phyloP scores from a whole-genome alignment of 2,888 invertebrate species.

The Atherix ibis region DNA sequence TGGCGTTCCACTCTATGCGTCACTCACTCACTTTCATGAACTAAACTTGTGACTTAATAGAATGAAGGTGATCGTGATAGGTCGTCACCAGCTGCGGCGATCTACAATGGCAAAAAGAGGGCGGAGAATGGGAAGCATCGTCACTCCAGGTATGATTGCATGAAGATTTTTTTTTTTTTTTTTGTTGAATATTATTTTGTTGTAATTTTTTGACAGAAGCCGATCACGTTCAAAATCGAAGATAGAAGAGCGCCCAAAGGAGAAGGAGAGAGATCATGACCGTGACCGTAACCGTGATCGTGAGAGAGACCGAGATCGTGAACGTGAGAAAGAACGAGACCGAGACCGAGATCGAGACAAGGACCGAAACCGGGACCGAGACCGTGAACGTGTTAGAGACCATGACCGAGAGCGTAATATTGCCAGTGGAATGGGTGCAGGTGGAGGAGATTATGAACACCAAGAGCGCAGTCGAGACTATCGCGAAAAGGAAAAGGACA shows the following conservation, averaged over 20 bases:
- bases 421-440: conserved; percentile 13
- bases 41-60: conserved; percentile 16
- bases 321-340: too few species aligned
- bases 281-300: conserved; percentile 1
- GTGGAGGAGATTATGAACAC: too few species aligned
- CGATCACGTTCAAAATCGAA: conserved; percentile 17
- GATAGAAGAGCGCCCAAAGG: conserved; percentile 33
- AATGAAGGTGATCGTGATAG: conserved; percentile 14
- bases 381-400: conserved; percentile 27
- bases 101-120: conserved; percentile 8
- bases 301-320: too few species aligned
- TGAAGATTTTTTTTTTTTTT: conserved; percentile 1
- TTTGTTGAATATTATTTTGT: not conserved
- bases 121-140: conserved; percentile 10
- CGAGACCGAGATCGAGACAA: too few species aligned
- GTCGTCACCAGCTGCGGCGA: conserved; percentile 6
- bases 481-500: too few species aligned
- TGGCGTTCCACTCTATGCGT: conserved; percentile 15
- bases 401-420: conserved; percentile 16
- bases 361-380: conserved; percentile 20
- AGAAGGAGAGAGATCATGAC: conserved; percentile 14
- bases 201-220: conserved; percentile 31
- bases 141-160: conserved; percentile 15
- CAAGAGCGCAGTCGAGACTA: too few species aligned
- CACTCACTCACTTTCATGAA: conserved; percentile 15